Evolutionary conservation across 2,888 invertebrate species (phyloP).

Genomic region (Phalangium opilio): DNA sequence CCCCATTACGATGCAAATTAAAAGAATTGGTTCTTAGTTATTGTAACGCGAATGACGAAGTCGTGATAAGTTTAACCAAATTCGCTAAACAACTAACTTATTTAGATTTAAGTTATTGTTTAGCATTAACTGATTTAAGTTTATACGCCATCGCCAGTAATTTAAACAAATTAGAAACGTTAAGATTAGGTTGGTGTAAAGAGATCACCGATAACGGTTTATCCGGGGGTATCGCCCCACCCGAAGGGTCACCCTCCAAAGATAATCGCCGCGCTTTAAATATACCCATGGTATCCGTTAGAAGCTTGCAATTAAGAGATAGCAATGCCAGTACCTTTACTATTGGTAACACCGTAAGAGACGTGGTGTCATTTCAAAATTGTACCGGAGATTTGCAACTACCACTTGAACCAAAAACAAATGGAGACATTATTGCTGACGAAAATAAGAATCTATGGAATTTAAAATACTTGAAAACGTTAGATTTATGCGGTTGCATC

Average conservation of each 20-base stretch:
- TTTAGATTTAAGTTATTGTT: conserved; percentile 51
- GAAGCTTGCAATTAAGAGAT: neutral
- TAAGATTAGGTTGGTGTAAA: conserved; percentile 50
- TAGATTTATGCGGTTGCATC: conserved; percentile 52
- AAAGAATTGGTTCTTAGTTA: conserved; percentile 26
- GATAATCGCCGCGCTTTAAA: neutral
- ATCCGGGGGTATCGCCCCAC: conserved; percentile 44
- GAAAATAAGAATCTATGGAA: conserved; percentile 18
- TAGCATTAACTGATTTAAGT: conserved; percentile 50
- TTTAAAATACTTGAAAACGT: conserved; percentile 35
- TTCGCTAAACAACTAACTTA: conserved; percentile 41
- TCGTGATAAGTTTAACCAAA: conserved; percentile 44
- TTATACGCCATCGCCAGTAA: conserved; percentile 51
- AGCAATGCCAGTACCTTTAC: neutral
- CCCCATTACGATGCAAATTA: conserved; percentile 18
- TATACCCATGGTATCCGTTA: neutral
- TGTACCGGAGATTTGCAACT: neutral
- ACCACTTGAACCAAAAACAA: neutral
- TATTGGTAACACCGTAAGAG: neutral
- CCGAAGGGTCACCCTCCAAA: neutral
- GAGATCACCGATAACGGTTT: conserved; percentile 53
- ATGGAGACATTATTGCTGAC: neutral
- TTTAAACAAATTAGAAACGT: conserved; percentile 41
- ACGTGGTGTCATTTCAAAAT: too few species aligned
- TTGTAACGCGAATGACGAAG: conserved; percentile 41